phyloP scores from a whole-genome alignment of 2,113 vertebrate species.

The Rhinolophus sinicus region DNA sequence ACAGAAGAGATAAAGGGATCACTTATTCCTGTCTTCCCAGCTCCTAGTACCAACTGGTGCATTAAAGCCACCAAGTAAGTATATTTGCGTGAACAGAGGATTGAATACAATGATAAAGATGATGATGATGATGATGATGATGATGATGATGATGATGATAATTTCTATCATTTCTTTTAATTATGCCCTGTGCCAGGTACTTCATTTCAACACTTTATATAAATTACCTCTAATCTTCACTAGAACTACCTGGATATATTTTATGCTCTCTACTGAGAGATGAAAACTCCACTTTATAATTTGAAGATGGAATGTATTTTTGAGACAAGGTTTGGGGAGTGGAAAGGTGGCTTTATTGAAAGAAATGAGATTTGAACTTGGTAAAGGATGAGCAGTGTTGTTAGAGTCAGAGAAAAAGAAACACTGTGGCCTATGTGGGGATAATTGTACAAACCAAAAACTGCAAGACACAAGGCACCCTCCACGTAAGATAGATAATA shows the following conservation, averaged over 20 bases:
- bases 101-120: neutral
- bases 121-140: neutral
- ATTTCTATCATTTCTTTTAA: neutral
- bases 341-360: neutral
- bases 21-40: neutral
- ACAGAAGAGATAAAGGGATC: neutral
- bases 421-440: fast-evolving
- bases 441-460: neutral
- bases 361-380: neutral
- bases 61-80: neutral
- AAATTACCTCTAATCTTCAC: neutral
- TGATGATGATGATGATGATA: neutral
- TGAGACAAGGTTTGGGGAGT: neutral
- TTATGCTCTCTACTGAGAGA: neutral
- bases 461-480: neutral
- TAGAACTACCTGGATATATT: neutral
- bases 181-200: neutral
- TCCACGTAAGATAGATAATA: neutral
- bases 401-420: neutral
- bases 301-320: neutral
- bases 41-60: neutral
- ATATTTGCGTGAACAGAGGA: neutral
- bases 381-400: neutral
- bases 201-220: neutral
- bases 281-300: neutral